Percentiles rank a stretch among this genome's conserved stretches.
Conservation (phyloP, 1,140 invertebrate species). For the Apocrypta bakeri region DNA sequence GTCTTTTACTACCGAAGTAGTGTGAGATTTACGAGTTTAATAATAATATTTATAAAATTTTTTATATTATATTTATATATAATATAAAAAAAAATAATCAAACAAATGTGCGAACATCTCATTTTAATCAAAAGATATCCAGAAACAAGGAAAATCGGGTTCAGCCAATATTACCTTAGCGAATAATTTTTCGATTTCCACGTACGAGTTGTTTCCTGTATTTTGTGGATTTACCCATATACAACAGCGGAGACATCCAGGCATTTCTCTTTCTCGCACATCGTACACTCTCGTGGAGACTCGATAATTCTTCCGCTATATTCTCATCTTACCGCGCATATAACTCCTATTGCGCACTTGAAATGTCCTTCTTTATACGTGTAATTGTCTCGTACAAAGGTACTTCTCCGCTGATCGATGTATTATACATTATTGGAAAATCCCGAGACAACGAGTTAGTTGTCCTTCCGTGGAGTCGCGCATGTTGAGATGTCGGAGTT, state of each 20-base stretch:
- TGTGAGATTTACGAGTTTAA: slow-evolving; percentile 15
- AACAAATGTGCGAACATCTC: no score
- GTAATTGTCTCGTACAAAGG: slow-evolving; percentile 31
- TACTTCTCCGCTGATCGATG: slow-evolving; percentile 49
- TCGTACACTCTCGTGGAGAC: background rate
- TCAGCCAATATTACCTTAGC: no score
- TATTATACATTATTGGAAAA: slow-evolving; percentile 39
- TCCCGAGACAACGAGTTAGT: background rate
- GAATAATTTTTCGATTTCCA: no score
- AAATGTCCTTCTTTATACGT: background rate
- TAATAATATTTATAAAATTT: slow-evolving; percentile 12
- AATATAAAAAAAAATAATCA: no score
- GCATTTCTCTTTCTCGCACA: background rate
- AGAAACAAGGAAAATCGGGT: no score
- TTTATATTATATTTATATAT: no score
- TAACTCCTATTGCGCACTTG: background rate
- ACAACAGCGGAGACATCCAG: background rate
- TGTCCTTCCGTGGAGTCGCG: slow-evolving; percentile 12
- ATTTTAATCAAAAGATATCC: no score
- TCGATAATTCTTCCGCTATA: slow-evolving; percentile 7
- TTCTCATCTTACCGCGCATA: background rate
- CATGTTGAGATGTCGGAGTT: slow-evolving; percentile 51
- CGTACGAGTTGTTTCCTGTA: no score
- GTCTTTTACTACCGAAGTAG: background rate
- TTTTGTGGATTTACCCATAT: no score